phyloP scores from a whole-genome alignment of 2,888 invertebrate genomes.

The Cryptosula pallasiana region DNA sequence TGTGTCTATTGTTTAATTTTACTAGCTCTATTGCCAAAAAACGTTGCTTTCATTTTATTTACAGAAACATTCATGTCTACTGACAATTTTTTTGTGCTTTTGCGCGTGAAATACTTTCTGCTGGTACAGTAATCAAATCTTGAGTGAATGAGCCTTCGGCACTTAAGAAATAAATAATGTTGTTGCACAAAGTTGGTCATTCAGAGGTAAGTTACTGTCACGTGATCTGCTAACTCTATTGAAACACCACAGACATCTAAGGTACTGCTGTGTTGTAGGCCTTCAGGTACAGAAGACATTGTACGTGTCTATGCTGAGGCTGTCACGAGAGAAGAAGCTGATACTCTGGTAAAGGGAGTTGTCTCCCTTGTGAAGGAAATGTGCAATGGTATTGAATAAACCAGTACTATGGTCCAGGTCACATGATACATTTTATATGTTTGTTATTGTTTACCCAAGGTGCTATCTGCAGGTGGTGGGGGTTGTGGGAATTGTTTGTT shows the following conservation, averaged over 20 bases:
- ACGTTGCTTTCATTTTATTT: too few relatives aligned
- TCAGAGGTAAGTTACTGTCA: neutral
- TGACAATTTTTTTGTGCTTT: too few relatives aligned
- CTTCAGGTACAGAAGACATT: constrained; percentile 96
- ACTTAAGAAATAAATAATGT: neutral
- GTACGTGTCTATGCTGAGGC: constrained; percentile 95
- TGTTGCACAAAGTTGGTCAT: neutral
- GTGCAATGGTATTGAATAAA: neutral
- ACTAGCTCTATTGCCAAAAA: too few relatives aligned
- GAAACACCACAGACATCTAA: neutral
- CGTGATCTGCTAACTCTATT: neutral
- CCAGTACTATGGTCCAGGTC: too few relatives aligned
- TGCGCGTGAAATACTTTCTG: too few relatives aligned
- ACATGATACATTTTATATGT: too few relatives aligned
- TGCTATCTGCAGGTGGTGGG: too few relatives aligned
- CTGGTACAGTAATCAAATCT: too few relatives aligned
- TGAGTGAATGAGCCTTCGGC: neutral
- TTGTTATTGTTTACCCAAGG: too few relatives aligned
- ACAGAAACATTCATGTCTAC: too few relatives aligned
- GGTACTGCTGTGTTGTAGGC: constrained; percentile 58
- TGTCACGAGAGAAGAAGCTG: constrained; percentile 56
- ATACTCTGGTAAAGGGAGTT: neutral
- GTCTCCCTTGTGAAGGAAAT: constrained; percentile 12
- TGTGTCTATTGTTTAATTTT: too few relatives aligned
- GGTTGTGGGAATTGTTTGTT: too few relatives aligned